A percentile compares a stretch with the other conserved stretches of the same genome.
phyloP scores from a whole-genome alignment of 2,797 vertebrate species.

The Microctenopoma stevenorrisi region DNA sequence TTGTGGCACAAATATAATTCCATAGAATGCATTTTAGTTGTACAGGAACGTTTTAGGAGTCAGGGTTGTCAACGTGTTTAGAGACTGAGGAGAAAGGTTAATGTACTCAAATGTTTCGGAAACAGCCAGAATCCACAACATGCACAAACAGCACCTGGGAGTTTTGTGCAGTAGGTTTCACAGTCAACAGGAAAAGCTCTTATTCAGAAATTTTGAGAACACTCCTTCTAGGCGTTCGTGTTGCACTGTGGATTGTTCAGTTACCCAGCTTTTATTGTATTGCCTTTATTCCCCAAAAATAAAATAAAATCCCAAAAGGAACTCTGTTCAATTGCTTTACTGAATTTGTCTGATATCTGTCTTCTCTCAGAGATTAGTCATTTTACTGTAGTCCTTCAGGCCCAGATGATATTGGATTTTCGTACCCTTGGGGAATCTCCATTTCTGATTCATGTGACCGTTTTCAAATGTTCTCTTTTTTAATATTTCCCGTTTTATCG shows the following conservation, averaged over 20 bases:
- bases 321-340: conserved; percentile 19
- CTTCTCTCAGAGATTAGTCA: conserved; percentile 38
- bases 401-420: conserved; percentile 58
- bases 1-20: no score
- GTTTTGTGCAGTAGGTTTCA: neutral
- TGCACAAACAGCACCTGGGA: no score
- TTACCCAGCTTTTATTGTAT: conserved; percentile 5
- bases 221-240: neutral
- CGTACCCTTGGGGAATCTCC: conserved; percentile 34
- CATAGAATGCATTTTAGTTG: no score
- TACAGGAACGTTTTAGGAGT: no score
- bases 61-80: no score
- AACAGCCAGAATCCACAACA: neutral
- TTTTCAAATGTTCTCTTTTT: conserved; percentile 35
- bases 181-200: conserved; percentile 4
- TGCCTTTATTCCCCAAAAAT: conserved; percentile 16
- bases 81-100: no score
- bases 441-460: conserved; percentile 48
- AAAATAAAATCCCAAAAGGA: conserved; percentile 10
- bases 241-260: neutral
- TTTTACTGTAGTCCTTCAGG: conserved; percentile 42
- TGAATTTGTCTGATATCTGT: conserved; percentile 30
- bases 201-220: conserved; percentile 10
- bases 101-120: neutral
- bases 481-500: conserved; percentile 37